Evolutionary conservation across 2,797 vertebrate genomes (phyloP).

Genomic region (Vipera ursinii): DNA sequence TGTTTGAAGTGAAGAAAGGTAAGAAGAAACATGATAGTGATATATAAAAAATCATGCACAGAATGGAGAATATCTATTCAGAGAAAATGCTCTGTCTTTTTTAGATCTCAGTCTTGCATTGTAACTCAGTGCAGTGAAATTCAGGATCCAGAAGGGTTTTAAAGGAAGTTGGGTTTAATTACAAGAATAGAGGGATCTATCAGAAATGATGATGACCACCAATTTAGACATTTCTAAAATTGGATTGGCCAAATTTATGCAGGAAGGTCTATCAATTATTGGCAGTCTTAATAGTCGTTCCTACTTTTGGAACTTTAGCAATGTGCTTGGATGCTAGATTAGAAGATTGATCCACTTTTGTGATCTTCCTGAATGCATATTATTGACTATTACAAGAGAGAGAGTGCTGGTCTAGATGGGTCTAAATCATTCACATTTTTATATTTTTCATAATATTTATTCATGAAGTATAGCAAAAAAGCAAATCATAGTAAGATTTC

Average conservation of each 20-base stretch:
- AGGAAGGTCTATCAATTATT: background rate
- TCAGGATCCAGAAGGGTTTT: background rate
- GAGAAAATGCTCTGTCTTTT: background rate
- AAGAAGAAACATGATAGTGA: background rate
- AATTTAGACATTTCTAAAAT: background rate
- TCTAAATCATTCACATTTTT: background rate
- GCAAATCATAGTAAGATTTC: background rate
- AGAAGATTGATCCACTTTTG: background rate
- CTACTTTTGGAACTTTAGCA: background rate
- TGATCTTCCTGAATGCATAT: background rate
- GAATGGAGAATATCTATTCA: background rate
- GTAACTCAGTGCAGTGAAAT: background rate
- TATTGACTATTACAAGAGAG: background rate
- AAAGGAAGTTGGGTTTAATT: background rate
- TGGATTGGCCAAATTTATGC: background rate
- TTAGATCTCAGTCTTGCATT: background rate
- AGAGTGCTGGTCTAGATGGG: background rate
- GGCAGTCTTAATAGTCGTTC: background rate
- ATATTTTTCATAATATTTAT: background rate
- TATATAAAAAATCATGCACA: background rate
- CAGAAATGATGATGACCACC: background rate
- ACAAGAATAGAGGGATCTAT: background rate
- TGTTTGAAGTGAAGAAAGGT: background rate
- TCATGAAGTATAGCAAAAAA: background rate
- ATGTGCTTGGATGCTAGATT: background rate